Evolutionary conservation across 2,888 invertebrate genomes (phyloP), one percentile per base, ranked within the genome.

Genomic region (Buathra laborator): DNA sequence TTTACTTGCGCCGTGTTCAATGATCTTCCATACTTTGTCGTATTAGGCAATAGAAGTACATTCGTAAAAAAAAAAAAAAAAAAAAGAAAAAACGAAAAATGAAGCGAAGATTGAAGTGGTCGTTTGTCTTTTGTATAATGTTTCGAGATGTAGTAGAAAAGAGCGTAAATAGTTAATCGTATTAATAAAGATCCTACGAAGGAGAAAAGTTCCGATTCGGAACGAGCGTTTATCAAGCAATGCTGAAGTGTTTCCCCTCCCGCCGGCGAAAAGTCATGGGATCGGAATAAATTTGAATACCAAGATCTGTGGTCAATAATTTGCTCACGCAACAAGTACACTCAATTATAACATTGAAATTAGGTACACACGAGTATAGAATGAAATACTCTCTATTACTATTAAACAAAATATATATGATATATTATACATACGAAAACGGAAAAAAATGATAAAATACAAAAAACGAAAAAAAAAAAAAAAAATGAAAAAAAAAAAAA

Each of bases 311-410:
- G 88, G 86, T 89, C 85, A 86, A 88, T 87, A 87, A 84, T 85
- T 85, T 87, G 86, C 86, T 85, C 87, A 88, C 89, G 86, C 77
- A 81, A 59, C 80, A 86, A 80, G 82, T 78, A 82, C 83, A 88
- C 83, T 88, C 87, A 87, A 89, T 85, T 87, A 85, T 89, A 88
- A 87, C 86, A 83, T 84, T 82, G 88, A 84, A 89, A 77, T 70
- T 88, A 89, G 85, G 87, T 88, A 87, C 84, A 84, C 88, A 85
- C 70, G 82, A 87, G 84, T 85, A 85, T 87, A 87, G 78, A 86
- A 86, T 79, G 81, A 88, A 87, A 56, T 90, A 89, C 88, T 90
- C 85, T 87, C 85, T 76, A 81, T 81, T 81, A 88, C 79, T 85
- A 84, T 86, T 75, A 84, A 84, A 87, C 85, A 56, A 86, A 85